phyloP scores from a whole-genome alignment of 2,888 invertebrate species.

The Pocota personata region DNA sequence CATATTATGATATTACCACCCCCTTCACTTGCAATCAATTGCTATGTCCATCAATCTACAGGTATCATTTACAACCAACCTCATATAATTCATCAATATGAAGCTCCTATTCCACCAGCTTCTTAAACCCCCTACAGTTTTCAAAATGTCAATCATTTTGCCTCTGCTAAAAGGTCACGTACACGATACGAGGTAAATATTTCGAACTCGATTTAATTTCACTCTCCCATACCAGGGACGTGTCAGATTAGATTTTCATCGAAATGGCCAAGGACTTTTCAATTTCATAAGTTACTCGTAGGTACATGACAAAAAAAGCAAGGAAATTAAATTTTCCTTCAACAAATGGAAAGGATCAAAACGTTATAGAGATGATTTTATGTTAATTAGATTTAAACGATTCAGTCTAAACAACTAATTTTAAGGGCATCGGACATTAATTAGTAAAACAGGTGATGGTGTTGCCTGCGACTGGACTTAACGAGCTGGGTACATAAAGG shows the following conservation, averaged over 20 bases:
- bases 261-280: constrained; percentile 32
- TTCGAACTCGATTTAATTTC: constrained; percentile 32
- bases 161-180: constrained; percentile 22
- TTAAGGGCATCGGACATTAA: constrained; percentile 20
- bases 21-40: neutral
- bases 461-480: constrained; percentile 12
- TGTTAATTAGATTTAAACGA: constrained; percentile 40
- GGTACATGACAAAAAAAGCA: neutral
- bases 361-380: constrained; percentile 19
- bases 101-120: neutral
- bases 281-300: constrained; percentile 9
- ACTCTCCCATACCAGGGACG: constrained; percentile 8
- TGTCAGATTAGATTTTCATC: constrained; percentile 31
- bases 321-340: constrained; percentile 34
- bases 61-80: neutral
- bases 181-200: constrained; percentile 27
- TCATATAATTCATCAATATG: neutral
- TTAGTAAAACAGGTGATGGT: constrained; percentile 20
- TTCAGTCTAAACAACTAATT: constrained; percentile 5
- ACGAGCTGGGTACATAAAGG: constrained; percentile 27
- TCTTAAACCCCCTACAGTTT: neutral
- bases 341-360: constrained; percentile 38
- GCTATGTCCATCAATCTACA: neutral
- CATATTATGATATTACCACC: neutral
- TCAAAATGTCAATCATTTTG: constrained; percentile 20